These are phyloP conservation scores for Anabas testudineus DNA, from an alignment of 2,797 vertebrate genomes.

Conservation along the genomic window DNA sequence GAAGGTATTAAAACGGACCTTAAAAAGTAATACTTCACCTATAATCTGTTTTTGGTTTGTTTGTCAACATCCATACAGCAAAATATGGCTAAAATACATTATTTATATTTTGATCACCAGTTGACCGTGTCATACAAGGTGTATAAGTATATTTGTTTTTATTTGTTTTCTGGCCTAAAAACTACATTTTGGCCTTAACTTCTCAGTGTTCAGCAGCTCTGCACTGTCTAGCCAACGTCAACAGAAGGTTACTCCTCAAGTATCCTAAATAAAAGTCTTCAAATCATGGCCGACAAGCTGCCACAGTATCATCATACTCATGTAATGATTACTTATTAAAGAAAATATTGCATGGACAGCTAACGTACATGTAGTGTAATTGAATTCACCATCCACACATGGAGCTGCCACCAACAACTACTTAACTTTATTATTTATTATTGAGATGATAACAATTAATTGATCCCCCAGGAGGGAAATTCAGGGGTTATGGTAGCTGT, in stretches of 20 bases:
- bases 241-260: background rate
- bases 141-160: background rate
- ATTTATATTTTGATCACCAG: background rate
- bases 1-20: constrained; percentile 19
- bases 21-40: background rate
- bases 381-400: background rate
- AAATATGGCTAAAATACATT: background rate
- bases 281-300: background rate
- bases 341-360: background rate
- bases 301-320: background rate
- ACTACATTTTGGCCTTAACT: background rate
- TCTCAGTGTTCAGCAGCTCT: background rate
- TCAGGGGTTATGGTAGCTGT: too few species aligned
- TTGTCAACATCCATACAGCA: background rate
- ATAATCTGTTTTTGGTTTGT: constrained; percentile 9
- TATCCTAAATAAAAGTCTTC: background rate
- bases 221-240: background rate
- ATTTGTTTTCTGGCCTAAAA: background rate
- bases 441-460: too few species aligned
- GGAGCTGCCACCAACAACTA: background rate
- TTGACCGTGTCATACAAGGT: background rate
- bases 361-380: background rate
- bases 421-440: background rate
- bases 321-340: background rate
- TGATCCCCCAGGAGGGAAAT: too few species aligned